Base-by-base conservation (phyloP, 2,113 vertebrate species). In the Anser cygnoides region DNA sequence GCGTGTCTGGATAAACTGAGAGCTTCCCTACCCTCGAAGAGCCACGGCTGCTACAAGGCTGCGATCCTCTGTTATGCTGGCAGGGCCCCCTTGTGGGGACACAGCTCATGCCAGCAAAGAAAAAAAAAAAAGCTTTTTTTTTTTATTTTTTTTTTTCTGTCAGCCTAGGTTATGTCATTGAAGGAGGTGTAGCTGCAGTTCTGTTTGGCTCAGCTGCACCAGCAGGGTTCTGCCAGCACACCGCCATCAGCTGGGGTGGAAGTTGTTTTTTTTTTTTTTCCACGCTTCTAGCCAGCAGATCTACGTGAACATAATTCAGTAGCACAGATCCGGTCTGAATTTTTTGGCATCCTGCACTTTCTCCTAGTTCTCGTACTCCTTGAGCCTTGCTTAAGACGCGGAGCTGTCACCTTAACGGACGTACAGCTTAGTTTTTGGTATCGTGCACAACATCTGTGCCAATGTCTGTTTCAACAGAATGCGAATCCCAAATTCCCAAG, bases 111-210 rank as follows among this genome's bases (percentile, higher is more conserved):
- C 62, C 91, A 94, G 58, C 5, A 63, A 31, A n/a, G 28, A 46
- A 21, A 75, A 83, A 73, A 46, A 43, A 11, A 39, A 33, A 31
- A 15, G 35, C 49, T 63, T 65, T 8, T 73, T 73, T 70, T 68
- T 41, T 20, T 37, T 28, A 19, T 22, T 50, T 86, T 72, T 20
- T 19, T 6, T 33, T 52, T 70, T 61, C 91, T 82, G 87, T 95
- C 93, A 92, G 93, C 70, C 20, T 78, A 91, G 89, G 93, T 95
- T 97, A 89, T 96, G 89, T 91, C 89, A 89, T 2, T 49, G 91
- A 92, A 92, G 77, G 84, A 89, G 87, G 89, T 91, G 87, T 84
- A 96, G 94, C 93, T 87, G 89, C 94, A 93, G 87, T 7, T 89
- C 86, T 92, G 57, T 84, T 92, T 92, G 89, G 89, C 94, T 96